A percentile compares a stretch with the other conserved stretches of the same genome.
phyloP scores from a whole-genome alignment of 2,888 invertebrate genomes.

The Dermolepida albohirtum region DNA sequence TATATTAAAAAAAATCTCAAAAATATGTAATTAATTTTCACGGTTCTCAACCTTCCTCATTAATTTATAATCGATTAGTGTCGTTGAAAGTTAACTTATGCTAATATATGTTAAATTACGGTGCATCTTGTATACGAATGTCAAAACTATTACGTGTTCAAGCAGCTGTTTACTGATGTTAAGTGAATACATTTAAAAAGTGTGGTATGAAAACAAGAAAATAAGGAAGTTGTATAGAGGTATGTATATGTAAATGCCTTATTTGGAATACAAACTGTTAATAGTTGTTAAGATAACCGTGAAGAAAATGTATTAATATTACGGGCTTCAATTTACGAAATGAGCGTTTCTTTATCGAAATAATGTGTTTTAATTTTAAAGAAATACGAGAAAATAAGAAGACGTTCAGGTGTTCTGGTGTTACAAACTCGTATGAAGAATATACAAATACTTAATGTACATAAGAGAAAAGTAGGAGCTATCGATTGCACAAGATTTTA shows the following conservation, averaged over 20 bases:
- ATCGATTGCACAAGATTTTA: too few species aligned
- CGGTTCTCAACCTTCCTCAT: background rate
- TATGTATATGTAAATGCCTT: slow-evolving; percentile 32
- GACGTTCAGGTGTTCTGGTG: too few species aligned
- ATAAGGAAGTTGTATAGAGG: slow-evolving; percentile 35
- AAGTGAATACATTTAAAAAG: slow-evolving; percentile 8
- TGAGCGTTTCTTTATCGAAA: slow-evolving; percentile 4
- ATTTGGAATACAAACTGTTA: slow-evolving; percentile 18
- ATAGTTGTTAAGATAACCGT: slow-evolving; percentile 15
- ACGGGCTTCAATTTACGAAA: background rate
- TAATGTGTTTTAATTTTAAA: slow-evolving; percentile 7
- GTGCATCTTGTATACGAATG: too few species aligned
- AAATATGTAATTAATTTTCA: background rate
- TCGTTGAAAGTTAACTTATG: slow-evolving; percentile 8
- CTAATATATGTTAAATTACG: background rate
- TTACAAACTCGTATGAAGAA: too few species aligned
- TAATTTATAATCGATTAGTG: slow-evolving; percentile 16
- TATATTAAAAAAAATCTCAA: background rate
- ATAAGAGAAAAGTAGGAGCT: too few species aligned
- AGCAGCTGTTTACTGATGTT: slow-evolving; percentile 16
- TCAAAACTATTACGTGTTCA: too few species aligned
- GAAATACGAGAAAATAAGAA: background rate
- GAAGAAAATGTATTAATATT: background rate
- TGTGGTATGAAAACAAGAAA: slow-evolving; percentile 29
- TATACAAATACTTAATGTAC: too few species aligned